Percentiles rank a stretch among this genome's conserved stretches.
These are phyloP conservation scores for Drosophila nr. medialis DNA, from an alignment of 2,888 invertebrate genomes.

Conservation along the genomic window DNA sequence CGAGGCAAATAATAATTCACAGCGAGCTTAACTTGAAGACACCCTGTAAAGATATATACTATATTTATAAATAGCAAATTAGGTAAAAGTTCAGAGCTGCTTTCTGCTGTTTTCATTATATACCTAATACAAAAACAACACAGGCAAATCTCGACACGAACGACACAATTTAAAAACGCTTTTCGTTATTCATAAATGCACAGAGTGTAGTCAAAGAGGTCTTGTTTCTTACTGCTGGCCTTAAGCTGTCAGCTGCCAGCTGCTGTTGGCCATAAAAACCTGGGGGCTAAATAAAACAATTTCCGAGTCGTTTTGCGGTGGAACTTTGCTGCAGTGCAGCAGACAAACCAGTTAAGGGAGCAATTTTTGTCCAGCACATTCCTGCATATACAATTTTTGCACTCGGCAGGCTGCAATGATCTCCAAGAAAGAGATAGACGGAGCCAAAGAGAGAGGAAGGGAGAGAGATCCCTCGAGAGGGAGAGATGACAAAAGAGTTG, in stretches of 20 bases:
- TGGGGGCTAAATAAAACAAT: slow-evolving; percentile 17
- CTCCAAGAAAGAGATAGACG: slow-evolving; percentile 4
- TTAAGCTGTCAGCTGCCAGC: slow-evolving; percentile 9
- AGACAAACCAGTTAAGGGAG: slow-evolving; percentile 57
- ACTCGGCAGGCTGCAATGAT: slow-evolving; percentile 24
- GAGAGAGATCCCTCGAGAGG: background rate
- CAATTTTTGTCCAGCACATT: slow-evolving; percentile 25
- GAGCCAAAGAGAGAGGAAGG: background rate
- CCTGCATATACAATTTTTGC: slow-evolving; percentile 36
- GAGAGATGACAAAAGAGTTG: slow-evolving; percentile 19
- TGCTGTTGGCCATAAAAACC: slow-evolving; percentile 21
- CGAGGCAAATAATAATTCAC: background rate
- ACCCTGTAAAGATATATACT: background rate
- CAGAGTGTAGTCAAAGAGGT: background rate
- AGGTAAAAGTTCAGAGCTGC: background rate
- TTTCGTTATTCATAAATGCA: slow-evolving; percentile 8
- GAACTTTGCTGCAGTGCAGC: slow-evolving; percentile 8
- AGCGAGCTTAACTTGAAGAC: background rate
- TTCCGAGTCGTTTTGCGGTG: slow-evolving; percentile 16
- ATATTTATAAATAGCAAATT: background rate
- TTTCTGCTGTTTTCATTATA: background rate
- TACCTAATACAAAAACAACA: background rate
- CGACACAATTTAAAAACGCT: background rate
- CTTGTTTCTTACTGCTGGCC: background rate
- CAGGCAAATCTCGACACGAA: background rate